Evolutionary conservation across 64 coral and sea anemone genomes (phyloP).

Genomic region (Montipora cactus): DNA sequence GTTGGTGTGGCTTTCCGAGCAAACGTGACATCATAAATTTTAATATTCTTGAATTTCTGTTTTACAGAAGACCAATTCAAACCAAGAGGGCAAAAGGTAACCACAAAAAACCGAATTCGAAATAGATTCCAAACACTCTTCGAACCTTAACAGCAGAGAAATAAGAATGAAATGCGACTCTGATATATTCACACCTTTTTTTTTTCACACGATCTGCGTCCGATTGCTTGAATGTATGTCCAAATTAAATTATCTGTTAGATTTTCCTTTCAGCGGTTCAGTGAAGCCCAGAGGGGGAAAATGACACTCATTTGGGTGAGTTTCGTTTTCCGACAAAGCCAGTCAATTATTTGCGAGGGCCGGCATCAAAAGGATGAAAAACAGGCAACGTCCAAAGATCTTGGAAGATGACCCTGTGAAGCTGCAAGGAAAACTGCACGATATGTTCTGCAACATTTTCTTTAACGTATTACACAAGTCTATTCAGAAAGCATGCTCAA

Average conservation of each 20-base stretch:
- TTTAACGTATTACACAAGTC: conserved; percentile 9
- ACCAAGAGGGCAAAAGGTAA: background rate
- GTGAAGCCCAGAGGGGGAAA: background rate
- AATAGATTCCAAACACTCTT: conserved; percentile 5
- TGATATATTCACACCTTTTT: conserved; percentile 12
- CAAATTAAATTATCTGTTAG: conserved; percentile 43
- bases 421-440: background rate
- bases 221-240: conserved; percentile 14
- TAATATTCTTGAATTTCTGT: background rate
- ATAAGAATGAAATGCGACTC: conserved; percentile 8
- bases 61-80: background rate
- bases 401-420: background rate
- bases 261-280: background rate
- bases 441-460: background rate
- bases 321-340: conserved; percentile 27
- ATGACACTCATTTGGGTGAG: background rate
- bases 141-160: conserved; percentile 5
- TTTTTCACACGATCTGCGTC: background rate
- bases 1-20: too few species aligned
- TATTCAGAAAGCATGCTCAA: background rate
- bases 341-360: conserved; percentile 16
- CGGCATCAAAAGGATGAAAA: background rate
- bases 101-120: background rate
- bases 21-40: conserved; percentile 4
- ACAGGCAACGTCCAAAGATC: conserved; percentile 6